Evolutionary conservation across 2,113 vertebrate genomes (phyloP), one percentile per base, ranked within the genome.

Genomic region (Carassius carassius): DNA sequence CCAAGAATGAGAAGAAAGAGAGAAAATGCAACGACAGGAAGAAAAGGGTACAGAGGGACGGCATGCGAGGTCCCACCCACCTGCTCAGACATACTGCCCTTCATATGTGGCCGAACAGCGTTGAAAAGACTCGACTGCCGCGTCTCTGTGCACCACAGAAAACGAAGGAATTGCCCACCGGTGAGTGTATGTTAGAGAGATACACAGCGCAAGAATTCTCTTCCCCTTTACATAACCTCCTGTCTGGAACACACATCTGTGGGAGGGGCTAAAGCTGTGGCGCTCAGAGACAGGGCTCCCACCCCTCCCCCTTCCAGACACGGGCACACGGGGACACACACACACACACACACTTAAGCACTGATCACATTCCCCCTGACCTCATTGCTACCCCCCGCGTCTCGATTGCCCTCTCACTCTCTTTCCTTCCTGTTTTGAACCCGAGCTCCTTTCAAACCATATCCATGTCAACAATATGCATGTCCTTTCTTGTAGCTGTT

Each of bases 141-240:
- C 63, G 67, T 47, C 77, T 86, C 35, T 19, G 47, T 21, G 37
- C 65, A 25, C 58, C 54, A 23, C 47, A 1, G 19, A 37, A 16
- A 49, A 56, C 35, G 25, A 63, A 82, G 21, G 77, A 84, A 84
- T 63, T 84, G 84, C 85, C 86, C 81, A 82, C 79, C 86, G 77
- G 73, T 84, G 54, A 86, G 44, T 47, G 44, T 47, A 3, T 47
- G 78, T 85, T 29, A 56, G 17, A 16, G 13, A 37, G 19, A 44
- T 1, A 62, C 84, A 85, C 88, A 89, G 91, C 63, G 5, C 86
- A 82, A 86, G 90, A 90, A 93, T 92, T 91, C 86, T 75, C 90
- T 93, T 94, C 91, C 93, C 92, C 89, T 94, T 94, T 93, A 94
- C 92, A 94, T 93, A 94, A 94, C 92, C 91, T 91, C 90, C 85